A percentile compares a stretch with the other conserved stretches of the same genome.
Evolutionary conservation across 2,113 vertebrate genomes (phyloP).

Genomic region (Planiliza haematocheilus): DNA sequence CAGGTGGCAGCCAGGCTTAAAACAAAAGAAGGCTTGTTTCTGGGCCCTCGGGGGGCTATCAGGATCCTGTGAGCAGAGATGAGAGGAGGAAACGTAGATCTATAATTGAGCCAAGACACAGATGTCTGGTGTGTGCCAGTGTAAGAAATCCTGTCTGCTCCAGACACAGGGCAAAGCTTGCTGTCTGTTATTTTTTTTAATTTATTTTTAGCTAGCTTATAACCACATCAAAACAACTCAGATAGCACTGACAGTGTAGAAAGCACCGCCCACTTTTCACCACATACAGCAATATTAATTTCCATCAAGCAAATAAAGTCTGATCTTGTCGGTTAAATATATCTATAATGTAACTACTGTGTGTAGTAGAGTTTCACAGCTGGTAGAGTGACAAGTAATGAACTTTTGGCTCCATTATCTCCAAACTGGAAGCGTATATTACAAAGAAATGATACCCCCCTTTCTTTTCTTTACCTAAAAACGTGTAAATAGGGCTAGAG

Average conservation of each 20-base stretch:
- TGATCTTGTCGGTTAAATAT: too few species aligned
- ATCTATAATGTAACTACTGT: not conserved
- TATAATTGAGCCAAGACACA: conserved; percentile 56
- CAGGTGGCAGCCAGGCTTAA: conserved; percentile 68
- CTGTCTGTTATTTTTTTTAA: conserved; percentile 24
- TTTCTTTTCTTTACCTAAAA: not conserved
- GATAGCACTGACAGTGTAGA: conserved; percentile 9
- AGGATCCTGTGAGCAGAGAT: conserved; percentile 59
- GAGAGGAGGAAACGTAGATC: conserved; percentile 52
- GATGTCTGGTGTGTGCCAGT: conserved; percentile 38
- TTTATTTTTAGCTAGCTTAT: conserved; percentile 19
- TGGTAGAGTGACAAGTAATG: not conserved
- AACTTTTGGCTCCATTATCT: not conserved
- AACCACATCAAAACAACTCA: conserved; percentile 48
- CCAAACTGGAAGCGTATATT: too few species aligned
- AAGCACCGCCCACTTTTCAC: conserved; percentile 20
- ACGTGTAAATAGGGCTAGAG: conserved; percentile 4
- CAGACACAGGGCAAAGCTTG: not conserved
- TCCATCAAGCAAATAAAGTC: too few species aligned
- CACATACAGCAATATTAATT: too few species aligned
- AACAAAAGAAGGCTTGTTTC: conserved; percentile 70
- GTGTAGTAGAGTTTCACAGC: not conserved
- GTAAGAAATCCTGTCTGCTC: conserved; percentile 27
- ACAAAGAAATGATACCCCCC: too few species aligned
- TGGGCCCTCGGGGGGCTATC: conserved; percentile 61